phyloP scores from a whole-genome alignment of 2,113 vertebrate species.

The Anolis carolinensis region DNA sequence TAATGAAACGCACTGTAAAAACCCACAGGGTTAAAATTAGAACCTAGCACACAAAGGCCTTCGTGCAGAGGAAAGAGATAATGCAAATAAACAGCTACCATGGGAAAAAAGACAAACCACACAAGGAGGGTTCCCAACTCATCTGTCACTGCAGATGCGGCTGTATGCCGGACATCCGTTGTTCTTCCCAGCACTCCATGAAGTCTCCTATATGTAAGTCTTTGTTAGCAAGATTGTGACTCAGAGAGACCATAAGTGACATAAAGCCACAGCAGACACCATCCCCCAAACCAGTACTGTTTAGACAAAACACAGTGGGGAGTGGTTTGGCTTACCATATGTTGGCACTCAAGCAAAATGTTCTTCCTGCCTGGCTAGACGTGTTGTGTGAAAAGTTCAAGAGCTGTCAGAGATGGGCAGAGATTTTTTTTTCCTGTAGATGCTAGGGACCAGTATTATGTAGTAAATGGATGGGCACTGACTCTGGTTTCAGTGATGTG shows the following conservation, averaged over 20 bases:
- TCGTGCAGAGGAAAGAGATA: background rate
- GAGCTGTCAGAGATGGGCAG: background rate
- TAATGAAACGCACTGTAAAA: conserved; percentile 32
- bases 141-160: conserved; percentile 6
- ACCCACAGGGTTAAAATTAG: conserved; percentile 37
- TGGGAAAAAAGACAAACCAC: conserved; percentile 2
- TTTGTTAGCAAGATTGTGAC: conserved; percentile 15
- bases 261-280: conserved; percentile 42
- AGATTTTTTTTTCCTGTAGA: background rate
- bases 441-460: background rate
- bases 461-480: conserved; percentile 16
- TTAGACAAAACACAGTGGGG: conserved; percentile 18
- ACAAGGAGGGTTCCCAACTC: conserved; percentile 20
- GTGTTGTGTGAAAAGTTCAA: background rate
- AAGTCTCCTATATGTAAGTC: background rate
- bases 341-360: background rate
- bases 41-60: conserved; percentile 36
- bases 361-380: background rate
- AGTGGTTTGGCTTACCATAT: background rate
- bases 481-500: background rate
- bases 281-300: conserved; percentile 32
- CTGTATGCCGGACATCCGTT: background rate
- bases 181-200: conserved; percentile 28
- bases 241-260: conserved; percentile 36
- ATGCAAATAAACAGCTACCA: conserved; percentile 25